Evolutionary conservation across 2,888 invertebrate genomes (phyloP), one percentile per base, ranked within the genome.

Genomic region (Drosophila falleni): DNA sequence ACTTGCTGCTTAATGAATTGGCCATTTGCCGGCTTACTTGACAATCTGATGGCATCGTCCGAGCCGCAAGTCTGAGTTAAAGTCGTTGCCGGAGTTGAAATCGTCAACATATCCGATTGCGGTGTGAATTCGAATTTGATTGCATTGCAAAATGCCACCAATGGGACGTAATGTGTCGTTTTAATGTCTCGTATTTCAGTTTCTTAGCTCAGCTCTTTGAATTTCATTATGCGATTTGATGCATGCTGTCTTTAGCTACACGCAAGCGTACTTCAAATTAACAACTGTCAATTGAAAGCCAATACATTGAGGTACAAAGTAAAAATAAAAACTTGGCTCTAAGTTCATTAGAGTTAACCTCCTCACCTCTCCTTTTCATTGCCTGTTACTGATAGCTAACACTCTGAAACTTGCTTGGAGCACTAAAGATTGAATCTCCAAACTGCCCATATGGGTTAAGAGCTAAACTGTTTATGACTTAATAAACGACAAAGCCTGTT

Each of bases 221-320:
- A 68, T 80, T 78, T 81, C 79, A 80, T 78, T 80, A 74, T 67
- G 58, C 60, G 29, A 53, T 55, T 66, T 61, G 56, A 50, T 46
- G 54, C 70, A 63, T 65, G 62, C 58, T 53, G 56, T 29, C 44
- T 60, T 46, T 59, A 37, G 33, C 42, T 26, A 61, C 74, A 78
- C 62, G 79, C 74, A 49, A 67, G 41, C 55, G 23, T 15, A 49
- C 63, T 53, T 61, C 64, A 62, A 59, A 15, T 19, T 35, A 19
- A 26, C 42, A 63, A 74, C 81, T 84, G 82, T 72, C 82, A 81
- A 69, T 71, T 69, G 82, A 67, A 87, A 87, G 82, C 49, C 79
- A 75, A 82, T 85, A 87, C 80, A 67, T 64, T 62, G 51, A 56
- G 67, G 39, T 72, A 72, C 72, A 63, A 63, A 64, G 66, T 59